These are phyloP conservation scores for Petrocephalus sullivani DNA, from an alignment of 2,797 vertebrate species.

Conservation along the genomic window DNA sequence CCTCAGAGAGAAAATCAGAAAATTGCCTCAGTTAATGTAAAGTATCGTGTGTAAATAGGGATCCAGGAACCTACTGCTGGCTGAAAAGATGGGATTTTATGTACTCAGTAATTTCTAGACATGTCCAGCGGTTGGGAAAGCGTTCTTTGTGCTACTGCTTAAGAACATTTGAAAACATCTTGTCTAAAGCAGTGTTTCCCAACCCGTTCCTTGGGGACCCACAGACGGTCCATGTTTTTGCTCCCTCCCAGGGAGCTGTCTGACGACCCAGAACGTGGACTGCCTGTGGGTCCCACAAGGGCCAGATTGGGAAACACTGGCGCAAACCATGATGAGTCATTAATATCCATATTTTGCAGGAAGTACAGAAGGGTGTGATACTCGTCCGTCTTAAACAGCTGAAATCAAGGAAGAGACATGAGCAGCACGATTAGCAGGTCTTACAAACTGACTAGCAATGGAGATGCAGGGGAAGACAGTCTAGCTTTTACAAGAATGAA, in stretches of 20 bases:
- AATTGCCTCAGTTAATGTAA: background rate
- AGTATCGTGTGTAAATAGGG: background rate
- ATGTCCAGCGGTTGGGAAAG: background rate
- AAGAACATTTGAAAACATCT: background rate
- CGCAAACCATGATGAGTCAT: background rate
- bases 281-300: background rate
- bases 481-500: background rate
- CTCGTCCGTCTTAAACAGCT: background rate
- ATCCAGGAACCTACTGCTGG: background rate
- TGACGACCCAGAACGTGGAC: background rate
- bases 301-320: background rate
- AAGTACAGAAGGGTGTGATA: background rate
- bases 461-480: background rate
- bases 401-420: background rate
- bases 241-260: background rate
- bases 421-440: background rate
- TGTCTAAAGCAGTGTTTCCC: background rate
- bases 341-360: background rate
- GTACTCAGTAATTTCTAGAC: background rate
- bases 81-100: background rate
- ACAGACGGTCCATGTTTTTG: background rate
- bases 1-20: background rate
- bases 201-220: background rate
- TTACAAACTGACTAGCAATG: background rate
- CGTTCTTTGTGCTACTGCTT: background rate